phyloP scores from a whole-genome alignment of 1,140 invertebrate genomes.

The Phymorhynchus buccinoides region DNA sequence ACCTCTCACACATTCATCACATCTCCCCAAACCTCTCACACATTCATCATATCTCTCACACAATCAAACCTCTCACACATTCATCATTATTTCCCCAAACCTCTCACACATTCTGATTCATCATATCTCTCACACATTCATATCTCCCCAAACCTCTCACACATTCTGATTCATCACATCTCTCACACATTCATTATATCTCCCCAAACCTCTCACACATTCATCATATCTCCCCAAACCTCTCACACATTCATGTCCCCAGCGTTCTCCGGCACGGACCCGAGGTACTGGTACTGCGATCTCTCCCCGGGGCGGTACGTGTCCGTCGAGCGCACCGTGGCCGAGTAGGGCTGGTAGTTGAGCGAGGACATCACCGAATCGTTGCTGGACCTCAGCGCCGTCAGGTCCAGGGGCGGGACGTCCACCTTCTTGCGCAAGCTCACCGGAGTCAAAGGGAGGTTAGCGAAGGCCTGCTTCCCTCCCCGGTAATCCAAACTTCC shows the following conservation, averaged over 20 bases:
- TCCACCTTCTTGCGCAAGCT: slow-evolving; percentile 39
- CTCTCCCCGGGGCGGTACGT: slow-evolving; percentile 48
- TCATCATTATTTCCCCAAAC: no score
- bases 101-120: no score
- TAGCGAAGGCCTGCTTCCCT: slow-evolving; percentile 26
- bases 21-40: no score
- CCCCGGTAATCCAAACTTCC: slow-evolving; percentile 53
- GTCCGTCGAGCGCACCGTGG: slow-evolving; percentile 54
- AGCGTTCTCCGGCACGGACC: slow-evolving; percentile 44
- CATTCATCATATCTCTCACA: no score
- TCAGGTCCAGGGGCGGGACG: slow-evolving; percentile 56
- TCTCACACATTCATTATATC: no score
- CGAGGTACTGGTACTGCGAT: slow-evolving; percentile 31
- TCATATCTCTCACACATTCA: no score
- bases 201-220: no score
- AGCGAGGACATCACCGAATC: slow-evolving; percentile 47
- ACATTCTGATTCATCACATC: no score
- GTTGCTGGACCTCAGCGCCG: slow-evolving; percentile 50
- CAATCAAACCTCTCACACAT: no score
- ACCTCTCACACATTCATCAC: no score
- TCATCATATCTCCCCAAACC: not conserved
- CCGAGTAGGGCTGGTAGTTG: slow-evolving; percentile 55
- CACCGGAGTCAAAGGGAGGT: slow-evolving; percentile 55
- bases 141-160: no score
- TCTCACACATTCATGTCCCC: slow-evolving; percentile 48